These are phyloP conservation scores for Eupsilia transversa DNA, from an alignment of 2,888 invertebrate genomes.

Conservation along the genomic window DNA sequence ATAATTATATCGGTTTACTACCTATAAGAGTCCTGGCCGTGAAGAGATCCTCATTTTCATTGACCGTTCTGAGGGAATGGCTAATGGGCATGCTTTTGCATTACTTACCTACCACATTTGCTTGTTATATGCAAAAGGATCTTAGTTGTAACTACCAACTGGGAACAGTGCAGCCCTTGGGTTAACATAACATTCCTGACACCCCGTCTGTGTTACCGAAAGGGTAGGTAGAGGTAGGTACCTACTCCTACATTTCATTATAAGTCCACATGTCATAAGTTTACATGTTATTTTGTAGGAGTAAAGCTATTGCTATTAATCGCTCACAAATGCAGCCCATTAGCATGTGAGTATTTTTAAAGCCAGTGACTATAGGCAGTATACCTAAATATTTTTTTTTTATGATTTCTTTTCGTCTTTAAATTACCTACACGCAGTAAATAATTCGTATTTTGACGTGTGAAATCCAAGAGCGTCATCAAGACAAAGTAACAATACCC, in stretches of 20 bases:
- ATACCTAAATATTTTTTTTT: background rate
- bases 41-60: background rate
- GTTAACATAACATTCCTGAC: background rate
- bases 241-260: background rate
- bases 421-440: background rate
- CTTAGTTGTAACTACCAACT: background rate
- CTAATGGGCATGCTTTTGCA: background rate
- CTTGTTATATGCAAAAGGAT: background rate
- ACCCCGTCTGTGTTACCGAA: background rate
- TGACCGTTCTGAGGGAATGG: background rate
- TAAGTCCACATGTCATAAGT: too few relatives aligned
- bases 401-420: background rate
- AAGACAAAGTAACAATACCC: slow-evolving; percentile 32
- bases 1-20: background rate
- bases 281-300: background rate
- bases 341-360: background rate
- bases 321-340: background rate
- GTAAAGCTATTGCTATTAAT: background rate
- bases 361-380: background rate
- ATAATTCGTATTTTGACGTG: background rate
- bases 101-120: background rate
- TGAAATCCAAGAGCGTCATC: slow-evolving; percentile 33
- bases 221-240: too few relatives aligned
- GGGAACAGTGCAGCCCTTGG: background rate
- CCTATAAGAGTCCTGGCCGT: background rate